A percentile compares a stretch with the other conserved stretches of the same genome.
Conservation (phyloP, 2,113 vertebrate species). For the Morphnarchus princeps region DNA sequence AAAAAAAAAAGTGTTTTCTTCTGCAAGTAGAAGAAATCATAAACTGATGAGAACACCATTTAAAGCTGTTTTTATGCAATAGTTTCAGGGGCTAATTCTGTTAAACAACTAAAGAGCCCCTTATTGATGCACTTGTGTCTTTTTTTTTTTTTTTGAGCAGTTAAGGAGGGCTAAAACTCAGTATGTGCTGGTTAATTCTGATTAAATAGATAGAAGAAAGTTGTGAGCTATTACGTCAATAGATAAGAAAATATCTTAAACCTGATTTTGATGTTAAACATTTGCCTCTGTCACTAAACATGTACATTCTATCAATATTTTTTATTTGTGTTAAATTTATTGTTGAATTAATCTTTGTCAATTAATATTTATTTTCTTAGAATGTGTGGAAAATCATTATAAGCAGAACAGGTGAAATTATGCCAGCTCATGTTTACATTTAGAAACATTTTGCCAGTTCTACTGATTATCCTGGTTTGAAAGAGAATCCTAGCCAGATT, state of each 20-base stretch:
- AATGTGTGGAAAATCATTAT: not conserved
- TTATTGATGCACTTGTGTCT: not conserved
- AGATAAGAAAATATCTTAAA: not conserved
- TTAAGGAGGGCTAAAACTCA: not conserved
- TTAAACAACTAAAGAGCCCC: not conserved
- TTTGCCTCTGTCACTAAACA: not conserved
- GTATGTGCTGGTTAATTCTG: not conserved
- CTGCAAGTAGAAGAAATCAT: not conserved
- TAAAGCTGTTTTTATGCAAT: not conserved
- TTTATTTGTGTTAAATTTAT: not conserved
- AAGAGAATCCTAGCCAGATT: not conserved
- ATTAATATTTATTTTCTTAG: not conserved
- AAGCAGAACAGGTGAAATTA: not conserved
- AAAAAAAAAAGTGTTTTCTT: not conserved
- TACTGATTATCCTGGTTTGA: not conserved
- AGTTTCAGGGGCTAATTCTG: not conserved
- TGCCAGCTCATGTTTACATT: not conserved
- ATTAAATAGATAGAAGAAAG: not conserved
- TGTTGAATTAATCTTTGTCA: not conserved
- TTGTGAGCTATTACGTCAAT: not conserved
- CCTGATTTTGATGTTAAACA: not conserved
- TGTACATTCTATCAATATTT: not conserved
- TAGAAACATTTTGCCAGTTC: not conserved
- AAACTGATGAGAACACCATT: not conserved
- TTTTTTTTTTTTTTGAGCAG: not conserved